A percentile compares a stretch with the other conserved stretches of the same genome.
Conservation (phyloP, 2,113 vertebrate species). For the Heterochromis multidens region DNA sequence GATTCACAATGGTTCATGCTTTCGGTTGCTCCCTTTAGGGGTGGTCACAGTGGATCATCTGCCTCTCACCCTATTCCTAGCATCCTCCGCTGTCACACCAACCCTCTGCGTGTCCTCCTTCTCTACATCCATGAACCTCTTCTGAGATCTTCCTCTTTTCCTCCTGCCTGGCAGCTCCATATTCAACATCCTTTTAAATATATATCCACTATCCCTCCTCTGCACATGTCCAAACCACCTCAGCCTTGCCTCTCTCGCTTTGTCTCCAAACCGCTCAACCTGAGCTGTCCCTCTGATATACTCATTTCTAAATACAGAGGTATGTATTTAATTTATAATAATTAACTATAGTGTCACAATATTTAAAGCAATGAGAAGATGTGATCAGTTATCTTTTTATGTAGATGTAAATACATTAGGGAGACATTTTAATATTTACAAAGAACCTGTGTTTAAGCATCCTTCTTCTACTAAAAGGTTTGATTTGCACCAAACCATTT, state of each 20-base stretch:
- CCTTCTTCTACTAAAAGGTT: too few relatives aligned
- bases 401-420: not conserved
- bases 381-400: not conserved
- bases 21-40: not conserved
- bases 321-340: rapidly evolving
- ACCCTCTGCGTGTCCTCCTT: not conserved
- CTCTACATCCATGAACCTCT: not conserved
- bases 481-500: too few relatives aligned
- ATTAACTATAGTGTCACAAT: not conserved
- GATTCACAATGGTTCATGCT: not conserved
- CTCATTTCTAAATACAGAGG: not conserved
- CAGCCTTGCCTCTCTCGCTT: not conserved
- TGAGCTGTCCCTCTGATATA: not conserved
- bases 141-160: not conserved
- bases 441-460: not conserved
- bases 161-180: not conserved
- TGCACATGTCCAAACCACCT: not conserved
- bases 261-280: not conserved
- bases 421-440: not conserved
- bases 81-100: not conserved
- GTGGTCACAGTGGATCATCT: not conserved
- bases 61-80: not conserved
- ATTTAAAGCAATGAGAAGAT: not conserved
- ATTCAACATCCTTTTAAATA: not conserved
- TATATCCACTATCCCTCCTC: not conserved